phyloP scores from a whole-genome alignment of 2,888 invertebrate genomes.

The Erebia ligea region DNA sequence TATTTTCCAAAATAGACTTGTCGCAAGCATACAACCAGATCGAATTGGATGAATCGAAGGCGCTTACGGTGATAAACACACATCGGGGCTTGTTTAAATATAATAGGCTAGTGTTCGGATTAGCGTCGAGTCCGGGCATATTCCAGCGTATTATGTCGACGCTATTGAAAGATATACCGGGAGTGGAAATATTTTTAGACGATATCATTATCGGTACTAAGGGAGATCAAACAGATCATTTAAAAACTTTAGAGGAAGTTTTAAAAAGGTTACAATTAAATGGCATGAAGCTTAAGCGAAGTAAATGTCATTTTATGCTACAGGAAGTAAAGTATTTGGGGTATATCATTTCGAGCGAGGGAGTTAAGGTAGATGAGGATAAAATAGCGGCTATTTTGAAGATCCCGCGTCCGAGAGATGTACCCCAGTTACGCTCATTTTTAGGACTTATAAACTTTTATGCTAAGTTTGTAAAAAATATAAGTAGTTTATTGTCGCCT shows the following conservation, averaged over 20 bases:
- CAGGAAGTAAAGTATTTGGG: conserved; percentile 3
- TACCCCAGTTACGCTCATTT: not conserved
- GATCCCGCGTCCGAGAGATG: not conserved
- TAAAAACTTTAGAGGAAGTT: not conserved
- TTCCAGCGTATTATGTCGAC: conserved; percentile 4
- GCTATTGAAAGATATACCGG: not conserved
- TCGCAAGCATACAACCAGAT: conserved; percentile 29
- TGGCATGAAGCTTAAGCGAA: not conserved
- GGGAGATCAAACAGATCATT: not conserved
- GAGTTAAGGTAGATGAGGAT: not conserved
- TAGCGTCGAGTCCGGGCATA: not conserved
- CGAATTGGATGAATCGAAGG: conserved; percentile 8
- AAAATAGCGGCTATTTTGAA: not conserved
- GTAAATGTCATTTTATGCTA: not conserved
- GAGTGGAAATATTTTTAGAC: not conserved
- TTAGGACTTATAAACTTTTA: conserved; percentile 5
- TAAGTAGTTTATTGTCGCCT: not conserved
- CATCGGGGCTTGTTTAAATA: conserved; percentile 7
- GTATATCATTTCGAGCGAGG: not conserved
- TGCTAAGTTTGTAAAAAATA: conserved; percentile 7
- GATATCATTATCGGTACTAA: not conserved
- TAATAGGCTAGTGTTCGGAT: not conserved
- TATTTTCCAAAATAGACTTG: conserved; percentile 23
- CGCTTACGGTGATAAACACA: conserved; percentile 15
- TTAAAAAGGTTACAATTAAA: not conserved